Percentiles rank a stretch among this genome's conserved stretches.
phyloP scores from a whole-genome alignment of 1,140 invertebrate genomes.

The Vanessa atalanta region DNA sequence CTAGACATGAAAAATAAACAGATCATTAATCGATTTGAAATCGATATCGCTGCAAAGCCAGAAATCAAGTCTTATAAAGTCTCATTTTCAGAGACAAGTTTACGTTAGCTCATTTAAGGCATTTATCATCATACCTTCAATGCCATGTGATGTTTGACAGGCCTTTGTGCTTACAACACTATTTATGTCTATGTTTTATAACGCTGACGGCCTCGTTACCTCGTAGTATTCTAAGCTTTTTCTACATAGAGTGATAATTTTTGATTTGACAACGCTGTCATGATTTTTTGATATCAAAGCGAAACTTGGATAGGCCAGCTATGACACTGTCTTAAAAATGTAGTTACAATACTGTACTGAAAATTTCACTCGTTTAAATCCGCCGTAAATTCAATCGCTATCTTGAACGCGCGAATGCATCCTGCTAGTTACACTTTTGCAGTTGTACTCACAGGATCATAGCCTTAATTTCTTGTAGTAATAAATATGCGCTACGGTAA shows the following conservation, averaged over 20 bases:
- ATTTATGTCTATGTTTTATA: conserved; percentile 37
- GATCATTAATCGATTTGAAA: conserved; percentile 14
- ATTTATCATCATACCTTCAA: background rate
- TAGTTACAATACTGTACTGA: conserved; percentile 14
- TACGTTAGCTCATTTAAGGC: background rate
- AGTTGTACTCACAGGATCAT: conserved; percentile 11
- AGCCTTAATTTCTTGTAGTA: background rate
- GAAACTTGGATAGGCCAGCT: conserved; percentile 22
- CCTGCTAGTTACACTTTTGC: conserved; percentile 1
- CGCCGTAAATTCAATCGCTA: background rate
- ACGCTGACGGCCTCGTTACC: conserved; percentile 38
- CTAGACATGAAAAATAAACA: conserved; percentile 27
- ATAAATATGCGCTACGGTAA: conserved; percentile 12
- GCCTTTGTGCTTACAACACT: conserved; percentile 42
- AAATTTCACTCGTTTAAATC: conserved; percentile 3
- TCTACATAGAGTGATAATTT: conserved; percentile 3
- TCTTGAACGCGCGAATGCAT: background rate
- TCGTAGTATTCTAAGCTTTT: conserved; percentile 28
- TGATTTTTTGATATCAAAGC: background rate
- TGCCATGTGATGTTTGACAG: conserved; percentile 3
- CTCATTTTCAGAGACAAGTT: background rate
- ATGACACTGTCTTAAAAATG: background rate
- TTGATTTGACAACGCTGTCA: conserved; percentile 7
- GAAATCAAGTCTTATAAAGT: conserved; percentile 2
- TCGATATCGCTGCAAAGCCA: conserved; percentile 7